Base-by-base conservation (phyloP, 2,797 vertebrate species). In the Cossypha caffra region DNA sequence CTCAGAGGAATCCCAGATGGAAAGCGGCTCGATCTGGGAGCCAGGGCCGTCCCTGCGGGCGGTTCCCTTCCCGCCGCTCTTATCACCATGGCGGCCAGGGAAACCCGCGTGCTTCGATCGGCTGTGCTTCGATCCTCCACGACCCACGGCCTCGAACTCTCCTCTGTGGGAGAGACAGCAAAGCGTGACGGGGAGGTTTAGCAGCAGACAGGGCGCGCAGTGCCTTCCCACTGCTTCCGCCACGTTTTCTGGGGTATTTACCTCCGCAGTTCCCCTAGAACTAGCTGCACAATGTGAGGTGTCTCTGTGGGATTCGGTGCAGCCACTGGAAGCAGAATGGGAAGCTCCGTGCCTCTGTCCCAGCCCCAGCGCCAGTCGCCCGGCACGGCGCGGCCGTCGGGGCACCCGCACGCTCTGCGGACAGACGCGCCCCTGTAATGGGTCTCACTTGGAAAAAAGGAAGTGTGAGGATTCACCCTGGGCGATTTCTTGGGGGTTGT, bases 391-490 rank as follows among this genome's bases (percentile, higher is more conserved):
- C 13, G 18, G 43, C 63, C 11, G 25, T 20, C 26, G 51, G 37
- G 55, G 28, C 25, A 52, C 4, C 13, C 38, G 8, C 13, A 8
- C 5, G 3, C 55, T 18, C 48, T 11, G n/a, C 2, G 13, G 29
- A 11, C 18, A 33, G 20, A 37, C 4, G 8, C 2, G 3, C 2
- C 17, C 21, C 8, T 2, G 18, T 8, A 3, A n/a, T 26, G 21
- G 23, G 35, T 37, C 43, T 50, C 4, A 3, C 20, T 81, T n/a
- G 59, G 20, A 13, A 21, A 69, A 50, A 88, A 80, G 16, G 8
- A 74, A 16, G 3, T 6, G 28, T 18, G 25, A 62, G 7, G 11
- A 62, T 54, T 73, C 42, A 42, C 18, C 7, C 9, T 5, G 23
- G 0, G 7, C 21, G 28, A 63, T 52, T 55, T 19, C 29, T 69